Base-by-base conservation (phyloP, 1,140 invertebrate genomes). In the Aphaenogaster ashmeadi region DNA sequence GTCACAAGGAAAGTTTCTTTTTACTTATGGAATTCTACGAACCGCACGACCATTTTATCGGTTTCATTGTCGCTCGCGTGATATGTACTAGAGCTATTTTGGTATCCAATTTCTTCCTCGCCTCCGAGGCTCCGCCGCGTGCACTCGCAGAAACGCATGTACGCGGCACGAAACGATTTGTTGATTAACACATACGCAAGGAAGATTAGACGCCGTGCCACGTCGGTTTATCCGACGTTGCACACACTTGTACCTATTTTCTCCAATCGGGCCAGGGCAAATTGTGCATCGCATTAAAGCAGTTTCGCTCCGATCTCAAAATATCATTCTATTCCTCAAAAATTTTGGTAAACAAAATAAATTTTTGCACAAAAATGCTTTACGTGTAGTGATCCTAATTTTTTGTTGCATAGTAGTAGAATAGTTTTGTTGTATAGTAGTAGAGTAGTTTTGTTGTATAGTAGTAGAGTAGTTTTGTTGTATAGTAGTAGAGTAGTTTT, bases 1-100 rank as follows among this genome's bases (percentile, higher is more conserved):
- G 13, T 41, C 11, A n/a, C 58, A 13, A 74, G 7, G 5, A 1
- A 8, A 13, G 15, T 21, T n/a, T 18, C 21, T 41, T 36, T 33
- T 62, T 33, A 44, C 0, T 67, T 36, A 27, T 1, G 2, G 3
- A 41, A 36, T 74, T 79, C 13, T 66, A 15, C 11, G 13, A 27
- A 58, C 18, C n/a, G 47, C 50, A 0, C 52, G 41, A 15, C 38
- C 15, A n/a, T 36, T 58, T 66, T 18, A 11, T 47, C 33, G 21
- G 15, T 71, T 62, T 75, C 54, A 38, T 72, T 83, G 56, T 36
- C 64, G 41, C 69, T 79, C 58, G 44, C 64, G 47, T 58, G 86
- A 71, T 83, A 56, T 27, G 27, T 21, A 77, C 74, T 69, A 80
- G 77, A 86, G 83, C 88, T 91, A 91, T 91, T 91, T 89, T 86